phyloP scores from a whole-genome alignment of 2,888 invertebrate genomes.

The Lycaena phlaeas region DNA sequence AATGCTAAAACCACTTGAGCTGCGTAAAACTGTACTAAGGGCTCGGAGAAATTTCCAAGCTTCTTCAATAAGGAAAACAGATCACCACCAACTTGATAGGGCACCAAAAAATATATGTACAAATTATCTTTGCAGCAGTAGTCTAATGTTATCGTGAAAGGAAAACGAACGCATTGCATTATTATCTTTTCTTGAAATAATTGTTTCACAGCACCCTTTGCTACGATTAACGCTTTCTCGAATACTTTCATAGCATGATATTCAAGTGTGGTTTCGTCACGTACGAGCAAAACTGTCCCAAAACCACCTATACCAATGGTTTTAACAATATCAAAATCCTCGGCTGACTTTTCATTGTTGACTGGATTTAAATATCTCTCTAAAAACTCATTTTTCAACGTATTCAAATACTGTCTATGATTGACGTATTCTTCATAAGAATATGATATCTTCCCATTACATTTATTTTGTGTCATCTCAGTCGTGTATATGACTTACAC shows the following conservation, averaged over 20 bases:
- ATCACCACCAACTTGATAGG: constrained; percentile 88
- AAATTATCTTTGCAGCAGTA: constrained; percentile 87
- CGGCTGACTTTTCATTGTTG: constrained; percentile 27
- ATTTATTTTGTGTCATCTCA: constrained; percentile 29
- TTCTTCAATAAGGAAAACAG: constrained; percentile 81
- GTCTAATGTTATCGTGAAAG: constrained; percentile 86
- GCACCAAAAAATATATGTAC: constrained; percentile 85
- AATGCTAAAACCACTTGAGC: constrained; percentile 90
- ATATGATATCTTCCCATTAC: constrained; percentile 25
- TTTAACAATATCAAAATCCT: constrained; percentile 81
- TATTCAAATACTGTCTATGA: constrained; percentile 39
- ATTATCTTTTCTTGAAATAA: constrained; percentile 89
- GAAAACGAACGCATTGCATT: constrained; percentile 85
- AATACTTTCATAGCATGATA: constrained; percentile 90
- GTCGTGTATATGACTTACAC: neutral
- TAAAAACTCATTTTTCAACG: constrained; percentile 41
- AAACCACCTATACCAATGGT: constrained; percentile 90
- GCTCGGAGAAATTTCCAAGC: constrained; percentile 76
- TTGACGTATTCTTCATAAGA: constrained; percentile 31
- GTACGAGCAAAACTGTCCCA: constrained; percentile 83
- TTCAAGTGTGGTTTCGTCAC: constrained; percentile 71
- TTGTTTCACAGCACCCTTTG: constrained; percentile 87
- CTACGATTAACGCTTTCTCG: constrained; percentile 85
- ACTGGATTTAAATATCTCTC: constrained; percentile 22
- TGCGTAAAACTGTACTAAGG: constrained; percentile 86